These are phyloP conservation scores for Orientallactaga sibirica DNA, from an alignment of 2,797 vertebrate genomes.

Conservation along the genomic window DNA sequence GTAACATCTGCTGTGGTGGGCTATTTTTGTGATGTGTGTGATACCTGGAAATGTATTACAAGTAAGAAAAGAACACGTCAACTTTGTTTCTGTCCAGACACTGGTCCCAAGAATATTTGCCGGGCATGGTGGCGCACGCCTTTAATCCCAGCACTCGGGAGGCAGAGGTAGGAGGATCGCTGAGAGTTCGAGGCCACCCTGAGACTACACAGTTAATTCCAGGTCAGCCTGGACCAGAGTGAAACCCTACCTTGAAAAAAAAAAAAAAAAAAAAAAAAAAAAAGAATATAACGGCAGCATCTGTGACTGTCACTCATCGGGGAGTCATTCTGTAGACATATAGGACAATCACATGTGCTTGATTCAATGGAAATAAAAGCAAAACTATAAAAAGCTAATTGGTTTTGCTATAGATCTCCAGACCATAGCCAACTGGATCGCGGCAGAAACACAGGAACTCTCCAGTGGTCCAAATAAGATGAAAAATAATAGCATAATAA, in stretches of 20 bases:
- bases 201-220: too few species aligned
- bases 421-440: neutral
- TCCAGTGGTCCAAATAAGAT: conserved; percentile 5
- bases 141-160: too few species aligned
- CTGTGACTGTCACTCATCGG: conserved; percentile 66
- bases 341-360: neutral
- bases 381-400: conserved; percentile 63
- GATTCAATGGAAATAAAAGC: conserved; percentile 37
- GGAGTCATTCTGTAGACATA: conserved; percentile 66
- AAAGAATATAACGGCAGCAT: conserved; percentile 57
- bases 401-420: conserved; percentile 38
- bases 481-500: neutral
- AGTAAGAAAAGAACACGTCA: conserved; percentile 31
- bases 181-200: too few species aligned
- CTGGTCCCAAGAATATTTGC: conserved; percentile 54
- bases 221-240: too few species aligned
- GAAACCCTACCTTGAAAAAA: too few species aligned
- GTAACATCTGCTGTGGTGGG: conserved; percentile 64
- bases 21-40: conserved; percentile 65
- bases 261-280: too few species aligned
- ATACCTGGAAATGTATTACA: conserved; percentile 67
- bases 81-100: conserved; percentile 58
- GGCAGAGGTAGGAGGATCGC: too few species aligned
- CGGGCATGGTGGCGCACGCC: too few species aligned
- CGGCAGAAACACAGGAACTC: neutral